Evolutionary conservation across 2,113 vertebrate genomes (phyloP).

Genomic region (Etia nguti): DNA sequence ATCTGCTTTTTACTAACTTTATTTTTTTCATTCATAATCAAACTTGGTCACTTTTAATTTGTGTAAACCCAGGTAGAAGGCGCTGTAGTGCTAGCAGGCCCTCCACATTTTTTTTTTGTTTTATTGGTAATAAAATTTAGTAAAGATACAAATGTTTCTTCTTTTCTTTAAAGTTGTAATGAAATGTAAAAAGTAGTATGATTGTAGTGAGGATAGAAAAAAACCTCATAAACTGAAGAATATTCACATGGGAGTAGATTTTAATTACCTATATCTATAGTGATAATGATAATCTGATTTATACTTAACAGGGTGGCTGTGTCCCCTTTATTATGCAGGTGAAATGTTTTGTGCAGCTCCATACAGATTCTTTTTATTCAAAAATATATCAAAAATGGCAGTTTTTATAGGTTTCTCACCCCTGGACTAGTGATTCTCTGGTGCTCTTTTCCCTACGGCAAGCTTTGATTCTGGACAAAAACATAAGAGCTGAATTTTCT

Average conservation of each 20-base stretch:
- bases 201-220: background rate
- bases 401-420: background rate
- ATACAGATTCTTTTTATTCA: background rate
- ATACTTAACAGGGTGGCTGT: too few species aligned
- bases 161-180: background rate
- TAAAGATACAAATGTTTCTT: background rate
- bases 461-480: background rate
- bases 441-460: background rate
- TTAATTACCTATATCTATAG: background rate
- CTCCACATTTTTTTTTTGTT: background rate
- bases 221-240: background rate
- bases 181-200: accelerated
- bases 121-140: background rate
- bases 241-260: background rate
- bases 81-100: background rate
- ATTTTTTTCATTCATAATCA: background rate
- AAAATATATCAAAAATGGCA: background rate
- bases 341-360: background rate
- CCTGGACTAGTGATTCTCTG: background rate
- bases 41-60: background rate
- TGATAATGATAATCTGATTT: background rate
- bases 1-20: background rate
- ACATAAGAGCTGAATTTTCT: background rate
- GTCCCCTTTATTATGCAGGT: background rate
- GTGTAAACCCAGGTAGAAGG: background rate